A percentile compares a stretch with the other conserved stretches of the same genome.
Conservation (phyloP, 2,113 vertebrate genomes). For the Nothoprocta perdicaria region DNA sequence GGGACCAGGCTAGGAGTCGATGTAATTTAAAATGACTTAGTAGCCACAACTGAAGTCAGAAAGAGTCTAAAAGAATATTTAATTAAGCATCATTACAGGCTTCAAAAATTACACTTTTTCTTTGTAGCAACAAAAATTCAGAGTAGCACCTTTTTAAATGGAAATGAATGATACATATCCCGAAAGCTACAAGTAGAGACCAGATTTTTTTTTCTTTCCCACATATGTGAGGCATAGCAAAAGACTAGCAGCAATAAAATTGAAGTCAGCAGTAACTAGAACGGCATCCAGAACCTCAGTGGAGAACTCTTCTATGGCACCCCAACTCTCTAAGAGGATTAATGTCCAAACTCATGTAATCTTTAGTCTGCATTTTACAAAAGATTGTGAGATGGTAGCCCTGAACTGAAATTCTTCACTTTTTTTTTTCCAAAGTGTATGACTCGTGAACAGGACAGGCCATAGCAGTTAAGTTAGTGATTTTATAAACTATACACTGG, state of each 20-base stretch:
- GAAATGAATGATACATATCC: background rate
- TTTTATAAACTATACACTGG: background rate
- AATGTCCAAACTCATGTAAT: background rate
- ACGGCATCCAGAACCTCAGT: background rate
- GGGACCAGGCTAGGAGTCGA: background rate
- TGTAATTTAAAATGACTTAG: background rate
- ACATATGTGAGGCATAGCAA: background rate
- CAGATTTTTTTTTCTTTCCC: background rate
- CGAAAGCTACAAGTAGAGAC: background rate
- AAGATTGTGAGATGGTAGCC: background rate
- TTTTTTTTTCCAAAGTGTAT: background rate
- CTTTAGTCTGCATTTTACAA: background rate
- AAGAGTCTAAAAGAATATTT: background rate
- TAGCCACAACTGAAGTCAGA: background rate
- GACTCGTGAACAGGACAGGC: background rate
- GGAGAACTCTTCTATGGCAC: background rate
- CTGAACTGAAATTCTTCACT: background rate
- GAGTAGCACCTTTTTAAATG: background rate
- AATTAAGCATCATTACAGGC: background rate
- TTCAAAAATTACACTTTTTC: background rate
- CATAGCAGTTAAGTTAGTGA: background rate
- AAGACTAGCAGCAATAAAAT: rapidly evolving
- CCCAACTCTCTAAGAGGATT: background rate
- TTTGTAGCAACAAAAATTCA: background rate
- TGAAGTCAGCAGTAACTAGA: background rate